These are phyloP conservation scores for Heliornis fulica DNA, from an alignment of 2,113 vertebrate species.

Conservation along the genomic window DNA sequence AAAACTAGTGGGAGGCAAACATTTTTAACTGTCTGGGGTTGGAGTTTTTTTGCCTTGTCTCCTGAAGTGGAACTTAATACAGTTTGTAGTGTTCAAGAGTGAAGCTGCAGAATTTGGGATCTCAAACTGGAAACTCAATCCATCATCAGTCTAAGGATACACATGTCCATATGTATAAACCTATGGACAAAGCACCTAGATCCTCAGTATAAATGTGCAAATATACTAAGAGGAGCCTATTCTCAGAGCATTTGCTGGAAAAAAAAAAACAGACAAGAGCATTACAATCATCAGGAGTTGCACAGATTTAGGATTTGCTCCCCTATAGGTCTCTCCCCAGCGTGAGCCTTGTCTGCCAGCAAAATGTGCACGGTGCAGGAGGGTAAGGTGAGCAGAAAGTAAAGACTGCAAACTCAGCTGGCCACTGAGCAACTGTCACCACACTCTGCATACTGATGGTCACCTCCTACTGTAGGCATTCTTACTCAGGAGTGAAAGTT, in stretches of 20 bases:
- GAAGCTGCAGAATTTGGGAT: neutral
- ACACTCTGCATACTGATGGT: neutral
- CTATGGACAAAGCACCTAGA: neutral
- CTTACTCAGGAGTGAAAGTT: neutral
- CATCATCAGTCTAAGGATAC: neutral
- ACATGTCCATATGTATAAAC: neutral
- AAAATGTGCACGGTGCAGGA: neutral
- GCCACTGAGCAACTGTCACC: neutral
- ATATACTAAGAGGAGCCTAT: neutral
- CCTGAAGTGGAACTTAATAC: neutral
- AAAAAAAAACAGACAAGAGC: neutral
- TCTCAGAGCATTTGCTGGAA: neutral
- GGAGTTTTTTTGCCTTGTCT: neutral
- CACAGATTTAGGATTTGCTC: neutral
- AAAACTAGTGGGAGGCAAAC: neutral
- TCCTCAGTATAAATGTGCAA: neutral
- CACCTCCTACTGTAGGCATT: neutral
- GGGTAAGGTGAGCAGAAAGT: neutral
- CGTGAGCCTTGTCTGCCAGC: neutral
- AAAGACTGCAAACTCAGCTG: neutral
- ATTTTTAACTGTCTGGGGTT: neutral
- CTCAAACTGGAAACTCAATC: neutral
- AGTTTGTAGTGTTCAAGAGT: neutral
- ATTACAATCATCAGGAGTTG: neutral
- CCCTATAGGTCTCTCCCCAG: neutral